Evolutionary conservation across 2,888 invertebrate species (phyloP).

Genomic region (Cheilosia variabilis): DNA sequence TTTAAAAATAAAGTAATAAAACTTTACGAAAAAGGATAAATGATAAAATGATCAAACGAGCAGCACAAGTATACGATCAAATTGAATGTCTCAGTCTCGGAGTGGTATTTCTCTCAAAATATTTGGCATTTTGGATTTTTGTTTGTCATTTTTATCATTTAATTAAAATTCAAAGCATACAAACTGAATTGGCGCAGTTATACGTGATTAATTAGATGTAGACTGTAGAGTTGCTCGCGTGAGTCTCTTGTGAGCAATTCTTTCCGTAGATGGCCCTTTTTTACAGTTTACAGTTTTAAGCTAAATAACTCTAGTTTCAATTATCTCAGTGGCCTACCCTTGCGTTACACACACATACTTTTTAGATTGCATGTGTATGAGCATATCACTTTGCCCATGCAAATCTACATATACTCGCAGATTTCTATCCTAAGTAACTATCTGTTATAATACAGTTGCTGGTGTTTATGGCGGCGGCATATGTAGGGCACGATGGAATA

Average conservation of each 20-base stretch:
- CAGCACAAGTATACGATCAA: slow-evolving; percentile 21
- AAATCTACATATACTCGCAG: too few species aligned
- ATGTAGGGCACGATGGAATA: slow-evolving; percentile 25
- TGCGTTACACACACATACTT: too few species aligned
- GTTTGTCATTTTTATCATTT: slow-evolving; percentile 20
- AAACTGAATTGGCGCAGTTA: slow-evolving; percentile 3
- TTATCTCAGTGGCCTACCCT: too few species aligned
- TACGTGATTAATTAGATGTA: slow-evolving; percentile 12
- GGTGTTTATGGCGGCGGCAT: background rate
- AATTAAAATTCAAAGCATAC: slow-evolving; percentile 37
- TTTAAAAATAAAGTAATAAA: slow-evolving; percentile 31
- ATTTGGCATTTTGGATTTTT: slow-evolving; percentile 16
- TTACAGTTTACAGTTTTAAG: too few species aligned
- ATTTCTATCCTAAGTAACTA: too few species aligned
- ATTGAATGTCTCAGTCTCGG: background rate
- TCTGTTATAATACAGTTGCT: background rate
- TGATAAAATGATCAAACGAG: slow-evolving; percentile 10
- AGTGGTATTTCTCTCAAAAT: slow-evolving; percentile 16
- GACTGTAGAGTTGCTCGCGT: background rate
- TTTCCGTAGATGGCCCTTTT: too few species aligned
- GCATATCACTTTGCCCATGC: too few species aligned
- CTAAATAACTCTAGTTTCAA: too few species aligned
- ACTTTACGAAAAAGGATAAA: slow-evolving; percentile 19
- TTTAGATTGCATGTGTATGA: too few species aligned
- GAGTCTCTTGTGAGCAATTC: too few species aligned